Evolutionary conservation across 2,797 vertebrate species (phyloP), one percentile per base, ranked within the genome.

Genomic region (Lagorchestes hirsutus): DNA sequence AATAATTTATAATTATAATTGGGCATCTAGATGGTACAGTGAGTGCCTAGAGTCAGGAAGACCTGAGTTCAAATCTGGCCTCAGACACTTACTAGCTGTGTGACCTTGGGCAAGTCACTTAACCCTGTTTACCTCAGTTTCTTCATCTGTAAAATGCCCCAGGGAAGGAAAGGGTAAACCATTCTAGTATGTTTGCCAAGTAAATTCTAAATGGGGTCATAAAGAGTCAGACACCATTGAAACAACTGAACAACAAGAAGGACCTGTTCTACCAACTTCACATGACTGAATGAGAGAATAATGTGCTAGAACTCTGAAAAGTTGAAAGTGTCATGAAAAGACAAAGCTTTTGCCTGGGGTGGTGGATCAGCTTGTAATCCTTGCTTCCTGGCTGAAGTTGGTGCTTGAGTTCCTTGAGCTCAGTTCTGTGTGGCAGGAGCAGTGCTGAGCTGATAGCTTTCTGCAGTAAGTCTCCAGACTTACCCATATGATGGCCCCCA

Each of bases 71-170:
- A 93, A 59, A 91, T 91, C 5, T 90, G 92, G 0, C 40, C 10
- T 40, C 54, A 94, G 29, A 95, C 34, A 93, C n/a, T 87, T 93
- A 34, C 31, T 40, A 40, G 6, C 67, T 40, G 5, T 82, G n/a
- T 8, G n/a, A 40, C n/a, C 34, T 46, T 31, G 11, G 57, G 59
- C 40, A 94, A 92, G 82, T 74, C 92, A 92, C 8, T 95, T 52
- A 62, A 93, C 11, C 13, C 1, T 31, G 1, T 57, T 92, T 96
- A 56, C 56, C 27, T 92, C 52, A 82, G 31, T 56, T 92, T 93
- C 18, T 29, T 95, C 27, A 93, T 90, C 67, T 94, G 91, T 95
- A 96, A 98, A 98, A 50, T 87, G 40, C 28, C 9, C 22, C 50
- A 2, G 40, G 50, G 74, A 87, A 87, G 9, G 40, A 87, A 87